Conservation (phyloP, 2,797 vertebrate species). For the Avahi laniger region DNA sequence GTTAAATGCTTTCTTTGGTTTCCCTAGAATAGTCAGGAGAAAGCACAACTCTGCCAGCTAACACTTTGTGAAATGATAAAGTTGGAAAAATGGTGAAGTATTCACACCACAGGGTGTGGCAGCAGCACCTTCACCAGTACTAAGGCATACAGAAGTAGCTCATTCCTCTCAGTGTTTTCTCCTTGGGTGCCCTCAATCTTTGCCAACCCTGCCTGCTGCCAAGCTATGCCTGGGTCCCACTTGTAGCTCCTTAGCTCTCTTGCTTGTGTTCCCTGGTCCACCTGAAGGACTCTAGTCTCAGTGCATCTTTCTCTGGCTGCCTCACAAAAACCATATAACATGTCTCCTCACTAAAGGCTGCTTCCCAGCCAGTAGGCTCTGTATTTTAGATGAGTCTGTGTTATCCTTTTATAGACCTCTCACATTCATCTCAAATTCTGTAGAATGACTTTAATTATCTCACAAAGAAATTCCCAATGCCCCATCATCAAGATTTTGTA, state of each 20-base stretch:
- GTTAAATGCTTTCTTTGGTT: slow-evolving; percentile 22
- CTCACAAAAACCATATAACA: background rate
- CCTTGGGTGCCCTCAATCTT: background rate
- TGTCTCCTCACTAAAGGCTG: background rate
- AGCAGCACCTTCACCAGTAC: background rate
- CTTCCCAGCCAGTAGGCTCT: background rate
- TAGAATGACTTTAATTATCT: background rate
- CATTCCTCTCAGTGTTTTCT: background rate
- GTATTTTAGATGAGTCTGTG: background rate
- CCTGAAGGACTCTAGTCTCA: background rate
- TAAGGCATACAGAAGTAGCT: background rate
- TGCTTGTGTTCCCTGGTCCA: background rate
- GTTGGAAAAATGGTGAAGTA: background rate
- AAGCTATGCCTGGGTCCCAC: background rate
- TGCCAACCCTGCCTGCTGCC: background rate
- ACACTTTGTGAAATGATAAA: background rate
- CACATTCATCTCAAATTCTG: background rate
- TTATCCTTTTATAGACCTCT: background rate
- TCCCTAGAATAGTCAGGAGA: background rate
- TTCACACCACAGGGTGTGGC: background rate
- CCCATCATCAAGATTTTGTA: slow-evolving; percentile 16
- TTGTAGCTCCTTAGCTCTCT: background rate
- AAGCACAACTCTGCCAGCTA: background rate
- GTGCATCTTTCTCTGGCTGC: background rate
- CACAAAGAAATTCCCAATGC: background rate